Base-by-base conservation (phyloP, 2,888 invertebrate species). In the Polietes domitor region DNA sequence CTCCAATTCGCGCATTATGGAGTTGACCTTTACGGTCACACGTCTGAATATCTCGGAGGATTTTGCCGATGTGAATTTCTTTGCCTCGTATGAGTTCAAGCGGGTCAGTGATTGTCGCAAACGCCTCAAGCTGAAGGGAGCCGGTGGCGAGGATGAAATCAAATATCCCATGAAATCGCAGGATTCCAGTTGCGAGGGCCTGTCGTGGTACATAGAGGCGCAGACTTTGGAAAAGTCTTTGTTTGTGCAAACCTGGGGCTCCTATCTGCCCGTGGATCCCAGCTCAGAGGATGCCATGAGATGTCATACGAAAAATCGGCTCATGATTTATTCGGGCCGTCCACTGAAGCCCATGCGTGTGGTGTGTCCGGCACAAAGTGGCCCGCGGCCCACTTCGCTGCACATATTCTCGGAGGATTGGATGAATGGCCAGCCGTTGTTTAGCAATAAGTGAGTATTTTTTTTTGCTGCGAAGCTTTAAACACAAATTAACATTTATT, bases 391-490 rank as follows among this genome's bases (percentile, higher is more conserved):
- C 50, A 94, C 94, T 83, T 94, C 95, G 1, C 94, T 97, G 83
- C 96, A 96, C 87, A 94, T 96, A 84, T 96, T 96, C 93, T 96
- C 96, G 43, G 96, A 95, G 89, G 96, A 96, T 90, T 97, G 97
- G 97, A 90, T 89, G 70, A 92, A 91, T 84, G 92, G 91, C 9
- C 92, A 91, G 81, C 91, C 91, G 5, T 82, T 92, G 77, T 92
- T 92, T 86, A 89, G 90, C 82, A 91, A 92, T 87, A 92, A 92
- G 92, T 92, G 88, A 91, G 92, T 89, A 76, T 21, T 9, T 53
- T 15, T 21, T 19, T 53, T 53, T 10, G 21, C 47, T n/a, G 47
- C 7, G 15, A 12, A 47, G 12, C 53, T 19, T 19, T 53, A 53
- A 68, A 68, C 43, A 43, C 43, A 43, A 24, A 47, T 68, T 47